Evolutionary conservation across 2,797 vertebrate species (phyloP).

Genomic region (Notolepis coatsorum): DNA sequence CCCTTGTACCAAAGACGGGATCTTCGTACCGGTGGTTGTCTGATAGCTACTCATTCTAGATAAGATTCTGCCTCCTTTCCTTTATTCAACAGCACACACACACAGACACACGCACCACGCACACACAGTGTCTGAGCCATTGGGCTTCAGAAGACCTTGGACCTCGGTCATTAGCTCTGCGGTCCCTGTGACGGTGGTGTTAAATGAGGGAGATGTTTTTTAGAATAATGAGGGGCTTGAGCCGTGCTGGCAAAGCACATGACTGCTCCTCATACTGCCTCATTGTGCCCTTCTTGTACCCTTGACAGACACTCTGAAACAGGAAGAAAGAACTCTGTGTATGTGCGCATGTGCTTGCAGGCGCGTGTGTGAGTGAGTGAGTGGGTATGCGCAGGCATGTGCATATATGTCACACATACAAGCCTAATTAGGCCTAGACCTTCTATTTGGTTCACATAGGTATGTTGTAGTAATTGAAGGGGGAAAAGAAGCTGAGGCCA

Average conservation of each 20-base stretch:
- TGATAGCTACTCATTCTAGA: background rate
- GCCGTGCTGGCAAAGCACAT: conserved; percentile 51
- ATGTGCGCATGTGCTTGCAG: background rate
- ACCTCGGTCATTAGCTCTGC: conserved; percentile 39
- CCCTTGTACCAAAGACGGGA: too few relatives aligned
- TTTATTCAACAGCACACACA: conserved; percentile 18
- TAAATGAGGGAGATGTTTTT: conserved; percentile 53
- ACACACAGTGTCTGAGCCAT: conserved; percentile 24
- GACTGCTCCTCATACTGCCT: conserved; percentile 50
- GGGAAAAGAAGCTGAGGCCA: conserved; percentile 50
- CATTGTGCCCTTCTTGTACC: conserved; percentile 65
- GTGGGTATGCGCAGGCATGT: conserved; percentile 13
- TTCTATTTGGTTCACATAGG: conserved; percentile 46
- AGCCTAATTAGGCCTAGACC: conserved; percentile 62
- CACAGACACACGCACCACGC: conserved; percentile 15
- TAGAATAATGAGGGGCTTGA: conserved; percentile 58
- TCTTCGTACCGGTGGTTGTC: too few relatives aligned
- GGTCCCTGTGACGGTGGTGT: conserved; percentile 40
- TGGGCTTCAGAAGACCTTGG: conserved; percentile 17
- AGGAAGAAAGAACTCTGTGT: conserved; percentile 37
- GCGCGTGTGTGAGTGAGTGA: conserved; percentile 11
- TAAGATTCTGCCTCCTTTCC: background rate
- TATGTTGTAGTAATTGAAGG: conserved; percentile 37
- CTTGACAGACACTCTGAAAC: conserved; percentile 59
- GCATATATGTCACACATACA: conserved; percentile 1